Conservation (phyloP, 2,113 vertebrate genomes). For the Pogonocichla stellata region DNA sequence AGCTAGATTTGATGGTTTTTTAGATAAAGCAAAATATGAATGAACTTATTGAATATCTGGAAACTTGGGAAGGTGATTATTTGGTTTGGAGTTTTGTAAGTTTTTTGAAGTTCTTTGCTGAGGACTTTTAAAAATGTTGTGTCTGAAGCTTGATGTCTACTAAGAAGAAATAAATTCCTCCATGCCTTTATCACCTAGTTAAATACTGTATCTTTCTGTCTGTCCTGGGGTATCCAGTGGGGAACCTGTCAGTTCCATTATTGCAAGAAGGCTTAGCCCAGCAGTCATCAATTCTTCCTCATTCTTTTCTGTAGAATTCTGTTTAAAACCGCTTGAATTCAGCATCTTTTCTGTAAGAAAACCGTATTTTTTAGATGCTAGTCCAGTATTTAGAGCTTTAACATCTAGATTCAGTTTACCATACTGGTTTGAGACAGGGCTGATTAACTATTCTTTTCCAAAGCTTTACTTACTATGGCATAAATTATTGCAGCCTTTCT, state of each 20-base stretch:
- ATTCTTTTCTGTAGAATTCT: background rate
- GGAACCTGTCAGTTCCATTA: slow-evolving; percentile 1
- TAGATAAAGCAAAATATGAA: background rate
- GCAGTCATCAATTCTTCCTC: background rate
- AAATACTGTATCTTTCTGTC: background rate
- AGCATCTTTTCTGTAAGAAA: background rate
- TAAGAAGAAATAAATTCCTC: background rate
- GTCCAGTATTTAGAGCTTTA: background rate
- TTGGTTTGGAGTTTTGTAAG: background rate
- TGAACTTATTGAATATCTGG: background rate
- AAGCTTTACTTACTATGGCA: background rate
- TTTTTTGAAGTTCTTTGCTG: background rate
- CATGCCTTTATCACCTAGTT: background rate
- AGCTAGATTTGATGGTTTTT: background rate
- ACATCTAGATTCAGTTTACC: background rate
- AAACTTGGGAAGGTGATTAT: background rate
- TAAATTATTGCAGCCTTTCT: background rate
- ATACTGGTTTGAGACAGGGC: background rate
- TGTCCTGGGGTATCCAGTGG: background rate
- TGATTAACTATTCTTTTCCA: background rate
- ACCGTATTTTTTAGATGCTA: background rate
- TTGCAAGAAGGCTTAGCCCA: background rate
- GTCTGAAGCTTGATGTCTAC: background rate
- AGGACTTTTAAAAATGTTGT: background rate
- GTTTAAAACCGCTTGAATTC: background rate